A percentile compares a stretch with the other conserved stretches of the same genome.
Conservation (phyloP, 2,888 invertebrate genomes). For the Dinocampus coccinellae region DNA sequence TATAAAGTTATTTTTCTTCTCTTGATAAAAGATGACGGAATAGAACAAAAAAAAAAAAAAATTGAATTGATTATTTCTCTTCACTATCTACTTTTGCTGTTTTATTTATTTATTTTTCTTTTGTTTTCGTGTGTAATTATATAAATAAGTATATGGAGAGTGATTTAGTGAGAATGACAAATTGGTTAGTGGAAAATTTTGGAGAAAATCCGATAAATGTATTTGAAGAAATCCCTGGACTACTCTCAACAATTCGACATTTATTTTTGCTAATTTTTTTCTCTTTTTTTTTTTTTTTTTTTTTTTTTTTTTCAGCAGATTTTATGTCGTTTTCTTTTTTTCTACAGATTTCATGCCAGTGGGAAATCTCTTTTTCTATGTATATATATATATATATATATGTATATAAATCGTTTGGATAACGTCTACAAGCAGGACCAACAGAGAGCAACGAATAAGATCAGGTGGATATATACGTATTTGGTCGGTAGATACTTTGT, state of each 20-base stretch:
- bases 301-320: too few species aligned
- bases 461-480: background rate
- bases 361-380: constrained; percentile 2
- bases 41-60: background rate
- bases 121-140: too few species aligned
- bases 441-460: constrained; percentile 22
- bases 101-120: too few species aligned
- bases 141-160: background rate
- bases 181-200: constrained; percentile 12
- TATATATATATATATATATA: background rate
- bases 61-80: background rate
- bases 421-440: background rate
- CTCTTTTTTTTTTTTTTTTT: background rate
- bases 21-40: background rate
- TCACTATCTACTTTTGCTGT: too few species aligned
- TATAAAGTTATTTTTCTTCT: background rate
- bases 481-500: constrained; percentile 21
- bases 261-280: background rate
- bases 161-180: background rate
- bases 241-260: constrained; percentile 16
- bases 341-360: constrained; percentile 19
- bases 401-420: background rate
- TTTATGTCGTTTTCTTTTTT: constrained; percentile 3
- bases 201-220: constrained; percentile 1
- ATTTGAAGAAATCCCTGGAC: constrained; percentile 12